These are phyloP conservation scores for Hepsetus odoe DNA, from an alignment of 2,113 vertebrate species.

Conservation along the genomic window DNA sequence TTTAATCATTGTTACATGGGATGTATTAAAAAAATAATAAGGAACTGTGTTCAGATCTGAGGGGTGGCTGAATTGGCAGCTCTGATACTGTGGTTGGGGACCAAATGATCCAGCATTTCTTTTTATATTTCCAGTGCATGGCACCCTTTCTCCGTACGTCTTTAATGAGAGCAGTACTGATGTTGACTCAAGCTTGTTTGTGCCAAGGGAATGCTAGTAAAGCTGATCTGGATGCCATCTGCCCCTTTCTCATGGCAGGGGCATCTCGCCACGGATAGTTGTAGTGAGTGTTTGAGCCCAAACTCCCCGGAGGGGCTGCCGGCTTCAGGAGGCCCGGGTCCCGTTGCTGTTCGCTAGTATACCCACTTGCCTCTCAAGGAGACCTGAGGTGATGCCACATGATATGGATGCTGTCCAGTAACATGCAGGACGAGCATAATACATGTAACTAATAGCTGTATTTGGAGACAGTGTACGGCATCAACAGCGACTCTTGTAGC, in stretches of 20 bases:
- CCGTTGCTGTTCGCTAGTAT: conserved; percentile 47
- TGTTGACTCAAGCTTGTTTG: conserved; percentile 66
- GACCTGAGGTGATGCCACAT: conserved; percentile 53
- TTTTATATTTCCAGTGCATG: conserved; percentile 49
- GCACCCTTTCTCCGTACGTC: conserved; percentile 49
- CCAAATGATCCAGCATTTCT: conserved; percentile 48
- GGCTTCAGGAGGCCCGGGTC: conserved; percentile 48
- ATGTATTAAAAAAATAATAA: conserved; percentile 2
- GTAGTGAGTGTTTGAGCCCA: conserved; percentile 55
- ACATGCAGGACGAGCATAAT: conserved; percentile 12
- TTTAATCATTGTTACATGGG: background rate
- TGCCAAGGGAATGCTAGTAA: conserved; percentile 63
- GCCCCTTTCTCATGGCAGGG: conserved; percentile 57
- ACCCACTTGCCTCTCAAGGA: conserved; percentile 43
- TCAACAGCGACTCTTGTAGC: background rate
- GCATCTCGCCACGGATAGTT: conserved; percentile 53
- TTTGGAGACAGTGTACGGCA: background rate
- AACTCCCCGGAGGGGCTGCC: conserved; percentile 54
- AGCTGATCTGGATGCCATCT: conserved; percentile 64
- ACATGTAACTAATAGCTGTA: background rate
- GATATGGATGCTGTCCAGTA: conserved; percentile 51
- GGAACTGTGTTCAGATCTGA: background rate
- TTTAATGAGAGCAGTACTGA: conserved; percentile 56
- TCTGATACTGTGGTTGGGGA: conserved; percentile 33
- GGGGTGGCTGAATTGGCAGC: background rate